Evolutionary conservation across 2,888 invertebrate species (phyloP).

Genomic region (Coenonympha arcania): DNA sequence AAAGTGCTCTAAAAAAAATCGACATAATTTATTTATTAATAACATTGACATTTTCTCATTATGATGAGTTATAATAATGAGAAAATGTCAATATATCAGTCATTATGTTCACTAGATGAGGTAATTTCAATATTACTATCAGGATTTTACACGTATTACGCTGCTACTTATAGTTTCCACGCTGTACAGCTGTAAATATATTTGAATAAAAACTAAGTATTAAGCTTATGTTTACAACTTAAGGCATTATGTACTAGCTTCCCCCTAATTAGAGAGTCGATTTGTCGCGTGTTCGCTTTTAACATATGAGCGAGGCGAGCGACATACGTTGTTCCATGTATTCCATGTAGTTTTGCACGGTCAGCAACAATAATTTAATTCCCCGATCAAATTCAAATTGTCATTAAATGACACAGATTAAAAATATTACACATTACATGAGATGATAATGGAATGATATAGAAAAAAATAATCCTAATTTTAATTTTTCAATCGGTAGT

Average conservation of each 20-base stretch:
- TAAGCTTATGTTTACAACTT: slow-evolving; percentile 60
- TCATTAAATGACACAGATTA: too few relatives aligned
- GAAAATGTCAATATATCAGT: not conserved
- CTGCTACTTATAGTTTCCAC: not conserved
- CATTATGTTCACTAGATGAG: not conserved
- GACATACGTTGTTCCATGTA: slow-evolving; percentile 34
- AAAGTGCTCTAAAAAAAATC: too few relatives aligned
- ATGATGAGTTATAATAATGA: not conserved
- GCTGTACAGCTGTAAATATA: slow-evolving; percentile 39
- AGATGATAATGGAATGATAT: not conserved
- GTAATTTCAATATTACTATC: not conserved
- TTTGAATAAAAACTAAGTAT: slow-evolving; percentile 53
- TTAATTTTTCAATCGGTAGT: not conserved
- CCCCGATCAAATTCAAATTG: not conserved
- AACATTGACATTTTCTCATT: too few relatives aligned
- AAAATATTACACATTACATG: not conserved
- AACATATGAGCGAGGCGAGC: slow-evolving; percentile 65
- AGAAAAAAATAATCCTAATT: not conserved
- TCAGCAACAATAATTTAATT: slow-evolving; percentile 15
- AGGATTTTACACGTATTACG: not conserved
- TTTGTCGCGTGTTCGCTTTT: slow-evolving; percentile 51
- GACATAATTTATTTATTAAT: too few relatives aligned
- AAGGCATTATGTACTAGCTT: slow-evolving; percentile 58
- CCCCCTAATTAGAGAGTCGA: slow-evolving; percentile 63
- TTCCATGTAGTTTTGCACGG: slow-evolving; percentile 14